Evolutionary conservation across 2,888 invertebrate species (phyloP), one percentile per base, ranked within the genome.

Genomic region (Pristionchus mayeri): DNA sequence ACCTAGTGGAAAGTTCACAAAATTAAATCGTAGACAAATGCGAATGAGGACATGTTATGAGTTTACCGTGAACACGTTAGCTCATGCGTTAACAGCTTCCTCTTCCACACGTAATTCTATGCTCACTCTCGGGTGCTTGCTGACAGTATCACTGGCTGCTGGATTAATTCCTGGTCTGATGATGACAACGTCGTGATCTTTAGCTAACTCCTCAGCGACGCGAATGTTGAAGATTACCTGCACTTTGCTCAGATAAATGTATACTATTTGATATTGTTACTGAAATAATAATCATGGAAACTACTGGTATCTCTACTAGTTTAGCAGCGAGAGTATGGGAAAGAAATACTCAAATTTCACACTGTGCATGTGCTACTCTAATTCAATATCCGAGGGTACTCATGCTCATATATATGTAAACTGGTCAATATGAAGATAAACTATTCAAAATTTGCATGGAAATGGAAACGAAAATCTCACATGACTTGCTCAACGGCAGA

Each of bases 141-240:
- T 21, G 2, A 81, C 44, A 57, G 21, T 57, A 7, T 60, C n/a
- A 3, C 81, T 54, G 27, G 21, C 21, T 34, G 67, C 27, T 18
- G 81, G 81, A 37, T 81, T 60, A 40, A 60, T 40, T 4, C 40
- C 6, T 4, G 81, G 81, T 2, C 81, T 34, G 24, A 81, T 81
- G 3, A 81, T 40, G 40, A 81, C 81, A 9, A 81, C 81, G 2
- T 81, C 81, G 27, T 81, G 81, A 0, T 81, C 81, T 3, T 21
- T 37, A 2, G 81, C 81, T 13, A 81, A 44, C 34, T 60, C 81
- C 44, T 81, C 81, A 4, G 81, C 81, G 3, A 81, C 24, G n/a
- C 81, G 81, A 27, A 81, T 34, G 21, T n/a, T 54, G 60, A 81
- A 81, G 7, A 81, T 24, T 11, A 81, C 81, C 81, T 81, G 81